Evolutionary conservation across 2,888 invertebrate genomes (phyloP), one percentile per base, ranked within the genome.

Genomic region (Monopis laevigella): DNA sequence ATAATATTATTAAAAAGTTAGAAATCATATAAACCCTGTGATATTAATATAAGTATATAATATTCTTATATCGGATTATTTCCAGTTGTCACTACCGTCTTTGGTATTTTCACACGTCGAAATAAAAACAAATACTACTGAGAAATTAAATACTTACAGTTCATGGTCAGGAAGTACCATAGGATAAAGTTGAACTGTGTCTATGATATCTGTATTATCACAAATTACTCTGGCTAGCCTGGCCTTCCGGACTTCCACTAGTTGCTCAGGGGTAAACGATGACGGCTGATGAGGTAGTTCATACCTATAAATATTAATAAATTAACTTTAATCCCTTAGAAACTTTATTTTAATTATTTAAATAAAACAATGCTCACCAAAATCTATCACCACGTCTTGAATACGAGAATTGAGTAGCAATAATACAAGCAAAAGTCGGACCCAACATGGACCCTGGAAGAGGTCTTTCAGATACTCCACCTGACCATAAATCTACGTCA

Each of bases 401-500:
- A 59, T 93, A 92, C 53, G 92, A 91, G 80, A 96, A 94, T 69
- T 96, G 96, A 17, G 92, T 92, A 17, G 94, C 96, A 54, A 97
- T 95, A 47, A 97, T 84, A 61, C 96, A 97, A 40, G 94, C 93
- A 59, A 96, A 96, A 39, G 96, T 94, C 1, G 96, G 96, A 39
- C 97, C 96, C 46, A 97, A 83, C 89, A 96, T 91, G 42, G 94
- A 93, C 32, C 94, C 96, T 6, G 93, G 92, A 41, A 96, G 81
- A 2, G 96, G 92, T 46, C 89, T 83, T 62, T 97, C 97, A 0
- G 95, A 93, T 5, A 96, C 93, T 36, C 96, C 96, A 38, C 95
- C 96, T 12, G 94, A 93, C 93, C 96, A 97, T 41, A 96, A 81
- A 80, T 97, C 96, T 35, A 97, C 92, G 65, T 97, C 97, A 45